Evolutionary conservation across 1,140 invertebrate species (phyloP).

Genomic region (Atta texana): DNA sequence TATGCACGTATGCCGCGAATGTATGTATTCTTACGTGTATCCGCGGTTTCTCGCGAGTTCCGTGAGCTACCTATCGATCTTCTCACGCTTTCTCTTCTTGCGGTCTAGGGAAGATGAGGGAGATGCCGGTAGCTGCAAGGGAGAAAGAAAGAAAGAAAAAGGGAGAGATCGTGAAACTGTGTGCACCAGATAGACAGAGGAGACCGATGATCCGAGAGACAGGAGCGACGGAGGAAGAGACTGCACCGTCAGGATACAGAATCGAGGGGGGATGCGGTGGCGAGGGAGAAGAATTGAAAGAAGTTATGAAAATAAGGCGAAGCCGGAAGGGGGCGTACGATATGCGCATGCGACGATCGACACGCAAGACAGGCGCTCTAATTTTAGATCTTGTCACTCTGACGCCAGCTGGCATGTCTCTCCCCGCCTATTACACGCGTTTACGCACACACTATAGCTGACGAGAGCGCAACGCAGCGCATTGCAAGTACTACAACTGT

Average conservation of each 20-base stretch:
- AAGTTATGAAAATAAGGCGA: conserved; percentile 85
- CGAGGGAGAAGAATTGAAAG: conserved; percentile 81
- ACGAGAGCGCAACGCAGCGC: conserved; percentile 32
- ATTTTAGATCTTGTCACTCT: conserved; percentile 87
- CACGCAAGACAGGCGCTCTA: conserved; percentile 84
- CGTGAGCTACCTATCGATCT: conserved; percentile 79
- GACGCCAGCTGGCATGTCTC: conserved; percentile 84
- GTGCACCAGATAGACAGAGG: conserved; percentile 7
- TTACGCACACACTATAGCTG: conserved; percentile 80
- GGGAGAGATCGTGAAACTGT: conserved; percentile 5
- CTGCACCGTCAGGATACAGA: conserved; percentile 16
- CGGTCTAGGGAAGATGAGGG: conserved; percentile 38
- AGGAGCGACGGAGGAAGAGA: conserved; percentile 52
- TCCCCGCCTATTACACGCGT: conserved; percentile 85
- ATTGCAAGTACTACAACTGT: neutral
- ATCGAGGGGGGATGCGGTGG: conserved; percentile 46
- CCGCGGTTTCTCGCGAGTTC: conserved; percentile 26
- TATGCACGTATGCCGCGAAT: neutral
- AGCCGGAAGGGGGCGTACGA: conserved; percentile 85
- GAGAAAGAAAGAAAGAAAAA: conserved; percentile 18
- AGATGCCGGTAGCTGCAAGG: conserved; percentile 24
- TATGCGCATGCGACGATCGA: conserved; percentile 86
- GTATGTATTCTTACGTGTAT: conserved; percentile 26
- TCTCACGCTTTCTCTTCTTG: conserved; percentile 82
- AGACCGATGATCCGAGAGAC: neutral